Conservation (phyloP, 2,888 invertebrate species). For the Eucriotettix oculatus region DNA sequence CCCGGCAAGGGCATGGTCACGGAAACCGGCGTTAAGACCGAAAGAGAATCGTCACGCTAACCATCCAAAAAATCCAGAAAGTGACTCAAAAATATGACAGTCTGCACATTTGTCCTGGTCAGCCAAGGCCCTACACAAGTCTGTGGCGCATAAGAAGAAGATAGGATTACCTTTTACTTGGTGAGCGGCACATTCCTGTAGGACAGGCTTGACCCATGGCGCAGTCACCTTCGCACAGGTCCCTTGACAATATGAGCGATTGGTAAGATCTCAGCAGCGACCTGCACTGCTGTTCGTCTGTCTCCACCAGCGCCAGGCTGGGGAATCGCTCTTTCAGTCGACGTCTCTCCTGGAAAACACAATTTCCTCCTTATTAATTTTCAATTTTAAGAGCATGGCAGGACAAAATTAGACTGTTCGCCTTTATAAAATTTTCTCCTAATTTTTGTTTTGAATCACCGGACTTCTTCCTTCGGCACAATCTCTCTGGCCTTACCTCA, state of each 20-base stretch:
- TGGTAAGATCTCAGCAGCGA: conserved; percentile 70
- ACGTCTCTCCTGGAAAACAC: conserved; percentile 49
- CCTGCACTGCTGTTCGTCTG: conserved; percentile 59
- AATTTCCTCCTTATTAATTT: no score
- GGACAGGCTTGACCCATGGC: conserved; percentile 71
- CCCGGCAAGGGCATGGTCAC: no score
- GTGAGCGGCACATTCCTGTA: conserved; percentile 48
- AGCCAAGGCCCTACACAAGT: no score
- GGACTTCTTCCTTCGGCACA: background rate
- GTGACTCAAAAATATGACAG: no score
- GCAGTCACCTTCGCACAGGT: conserved; percentile 78
- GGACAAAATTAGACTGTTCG: no score
- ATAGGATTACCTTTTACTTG: conserved; percentile 25
- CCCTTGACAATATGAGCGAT: conserved; percentile 55
- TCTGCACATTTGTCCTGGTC: no score
- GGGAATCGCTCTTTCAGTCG: conserved; percentile 73
- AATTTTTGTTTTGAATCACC: background rate
- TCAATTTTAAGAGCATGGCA: no score
- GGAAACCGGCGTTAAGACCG: no score
- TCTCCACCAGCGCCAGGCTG: conserved; percentile 51
- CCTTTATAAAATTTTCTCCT: background rate
- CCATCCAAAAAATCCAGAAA: no score
- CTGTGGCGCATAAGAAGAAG: background rate
- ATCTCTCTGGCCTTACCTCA: conserved; percentile 38
- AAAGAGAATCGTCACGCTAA: no score